Evolutionary conservation across 1,140 invertebrate species (phyloP).

Genomic region (Helicorthomorpha holstii): DNA sequence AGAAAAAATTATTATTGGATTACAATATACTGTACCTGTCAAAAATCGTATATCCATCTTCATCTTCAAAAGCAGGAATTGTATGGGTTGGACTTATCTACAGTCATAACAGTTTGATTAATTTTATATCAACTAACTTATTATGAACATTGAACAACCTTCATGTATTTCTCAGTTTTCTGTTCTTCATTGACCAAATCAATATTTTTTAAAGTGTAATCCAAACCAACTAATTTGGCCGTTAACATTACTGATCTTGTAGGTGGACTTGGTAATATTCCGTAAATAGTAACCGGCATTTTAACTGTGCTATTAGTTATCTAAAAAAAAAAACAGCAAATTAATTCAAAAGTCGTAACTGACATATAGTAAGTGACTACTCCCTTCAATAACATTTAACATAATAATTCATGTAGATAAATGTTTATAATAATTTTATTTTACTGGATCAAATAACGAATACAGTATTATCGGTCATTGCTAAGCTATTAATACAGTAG

Average conservation of each 20-base stretch:
- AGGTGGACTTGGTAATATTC: conserved; percentile 18
- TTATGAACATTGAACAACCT: not conserved
- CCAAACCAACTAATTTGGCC: conserved; percentile 33
- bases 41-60: conserved; percentile 15
- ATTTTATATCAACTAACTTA: not conserved
- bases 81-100: conserved; percentile 17
- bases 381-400: no score
- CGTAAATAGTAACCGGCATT: not conserved
- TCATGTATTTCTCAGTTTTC: not conserved
- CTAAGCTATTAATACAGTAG: no score
- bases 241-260: conserved; percentile 37
- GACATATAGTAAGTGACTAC: no score
- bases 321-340: no score
- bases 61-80: conserved; percentile 15
- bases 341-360: no score
- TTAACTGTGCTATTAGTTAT: no score
- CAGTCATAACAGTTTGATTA: not conserved
- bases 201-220: conserved; percentile 25
- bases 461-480: no score
- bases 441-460: no score
- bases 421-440: no score
- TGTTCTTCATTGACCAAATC: not conserved
- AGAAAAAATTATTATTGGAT: not conserved
- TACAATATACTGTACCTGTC: conserved; percentile 7
- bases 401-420: no score